phyloP scores from a whole-genome alignment of 2,113 vertebrate genomes.

The Gobio gobio region DNA sequence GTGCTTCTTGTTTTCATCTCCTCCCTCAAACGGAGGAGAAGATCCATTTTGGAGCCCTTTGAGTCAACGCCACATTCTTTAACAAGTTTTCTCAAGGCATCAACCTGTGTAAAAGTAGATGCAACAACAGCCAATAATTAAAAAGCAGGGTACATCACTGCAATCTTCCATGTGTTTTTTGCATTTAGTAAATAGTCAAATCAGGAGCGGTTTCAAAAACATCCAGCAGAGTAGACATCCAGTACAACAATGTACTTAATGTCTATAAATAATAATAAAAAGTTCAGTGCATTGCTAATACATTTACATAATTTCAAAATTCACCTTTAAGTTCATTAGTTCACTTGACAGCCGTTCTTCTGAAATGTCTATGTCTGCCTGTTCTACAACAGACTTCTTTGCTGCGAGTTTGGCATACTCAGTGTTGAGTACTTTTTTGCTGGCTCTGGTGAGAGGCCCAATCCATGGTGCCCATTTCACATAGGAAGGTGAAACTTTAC shows the following conservation, averaged over 20 bases:
- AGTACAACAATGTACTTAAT: neutral
- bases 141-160: no score
- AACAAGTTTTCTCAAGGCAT: no score
- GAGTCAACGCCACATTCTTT: no score
- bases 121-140: no score
- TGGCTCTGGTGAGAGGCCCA: neutral
- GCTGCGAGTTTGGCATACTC: neutral
- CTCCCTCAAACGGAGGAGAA: no score
- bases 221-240: neutral
- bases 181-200: neutral
- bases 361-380: neutral
- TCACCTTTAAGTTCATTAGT: neutral
- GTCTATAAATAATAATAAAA: neutral
- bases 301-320: no score
- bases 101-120: no score
- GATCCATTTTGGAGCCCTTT: no score
- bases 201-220: neutral
- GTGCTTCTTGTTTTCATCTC: no score
- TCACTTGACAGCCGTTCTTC: constrained; percentile 1
- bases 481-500: neutral
- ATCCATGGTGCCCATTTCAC: neutral
- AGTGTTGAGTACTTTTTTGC: neutral
- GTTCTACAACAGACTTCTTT: neutral
- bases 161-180: no score
- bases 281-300: neutral